Evolutionary conservation across 2,888 invertebrate genomes (phyloP), one percentile per base, ranked within the genome.

Genomic region (Macrophya alboannulata): DNA sequence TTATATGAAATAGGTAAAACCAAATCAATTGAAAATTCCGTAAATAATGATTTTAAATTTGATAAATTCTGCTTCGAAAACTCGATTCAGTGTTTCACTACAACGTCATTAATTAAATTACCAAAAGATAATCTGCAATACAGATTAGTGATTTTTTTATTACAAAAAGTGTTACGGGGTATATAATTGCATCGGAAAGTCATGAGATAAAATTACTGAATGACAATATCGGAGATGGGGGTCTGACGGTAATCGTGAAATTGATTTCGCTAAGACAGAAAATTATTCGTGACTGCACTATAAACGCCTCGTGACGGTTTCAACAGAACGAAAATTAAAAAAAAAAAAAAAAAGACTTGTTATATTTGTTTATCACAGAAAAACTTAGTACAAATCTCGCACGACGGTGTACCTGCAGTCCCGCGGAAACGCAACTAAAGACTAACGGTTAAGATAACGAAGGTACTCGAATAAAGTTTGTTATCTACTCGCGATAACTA

Each of bases 401-500:
- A 10, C 37, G n/a, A 43, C n/a, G 55, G 0, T 31, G 31, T 31
- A 31, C 55, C 62, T 43, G 45, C 31, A 77, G 48, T 45, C 83
- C 48, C 8, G 59, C 48, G 68, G 68, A 48, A 83, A 68, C 37
- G 68, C 48, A 8, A 65, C 48, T 21, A 8, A 71, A 65, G 48
- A 83, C 83, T 83, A 48, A 45, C 43, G 45, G 45, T 25, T 21
- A n/a, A 81, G 71, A 83, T 83, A 83, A 51, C 43, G 68, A 17
- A 25, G 15, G 8, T 48, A 83, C 51, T 68, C 37, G 45, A 45
- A 83, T 71, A 83, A 51, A 83, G 68, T 83, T 65, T 43, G 21
- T 81, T 81, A 81, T 81, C 81, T 81, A 59, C 51, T 40, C 12
- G 40, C 40, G 81, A 81, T 81, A 81, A 81, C 81, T 45, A 25